Conservation (phyloP, 64 coral and sea anemone species). For the Catalaphyllia jardinei region DNA sequence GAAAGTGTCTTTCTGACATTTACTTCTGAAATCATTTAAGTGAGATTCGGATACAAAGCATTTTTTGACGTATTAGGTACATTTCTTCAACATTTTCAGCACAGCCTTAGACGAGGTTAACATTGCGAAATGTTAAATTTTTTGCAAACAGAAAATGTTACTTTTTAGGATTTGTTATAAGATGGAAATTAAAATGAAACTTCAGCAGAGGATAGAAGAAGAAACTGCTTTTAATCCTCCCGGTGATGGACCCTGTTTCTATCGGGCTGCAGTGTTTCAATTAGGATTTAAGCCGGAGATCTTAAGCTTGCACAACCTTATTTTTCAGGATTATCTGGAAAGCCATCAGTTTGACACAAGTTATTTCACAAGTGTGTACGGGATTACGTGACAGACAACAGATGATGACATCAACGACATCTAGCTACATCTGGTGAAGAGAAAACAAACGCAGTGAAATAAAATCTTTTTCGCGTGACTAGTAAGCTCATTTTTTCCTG, state of each 20-base stretch:
- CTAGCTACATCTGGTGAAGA: no score
- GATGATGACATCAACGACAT: no score
- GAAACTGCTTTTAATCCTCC: constrained; percentile 51
- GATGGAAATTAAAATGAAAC: neutral
- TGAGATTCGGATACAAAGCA: neutral
- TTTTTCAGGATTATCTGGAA: constrained; percentile 48
- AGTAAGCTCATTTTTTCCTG: no score
- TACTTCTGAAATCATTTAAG: neutral
- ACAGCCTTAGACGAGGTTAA: neutral
- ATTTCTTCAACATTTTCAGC: neutral
- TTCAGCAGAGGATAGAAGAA: neutral
- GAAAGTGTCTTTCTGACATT: neutral
- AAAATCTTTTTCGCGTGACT: no score
- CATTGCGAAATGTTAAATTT: neutral
- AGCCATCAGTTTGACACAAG: constrained; percentile 54
- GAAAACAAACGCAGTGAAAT: no score
- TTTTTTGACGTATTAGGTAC: neutral
- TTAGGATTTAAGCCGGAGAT: constrained; percentile 7
- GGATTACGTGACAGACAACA: neutral
- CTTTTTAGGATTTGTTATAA: neutral
- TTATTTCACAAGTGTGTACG: neutral
- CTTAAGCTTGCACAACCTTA: constrained; percentile 19
- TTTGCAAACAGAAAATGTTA: neutral
- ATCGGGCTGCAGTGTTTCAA: constrained; percentile 42
- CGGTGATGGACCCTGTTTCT: constrained; percentile 59